Conservation (phyloP, 2,113 vertebrate species). For the Macroglossus sobrinus region DNA sequence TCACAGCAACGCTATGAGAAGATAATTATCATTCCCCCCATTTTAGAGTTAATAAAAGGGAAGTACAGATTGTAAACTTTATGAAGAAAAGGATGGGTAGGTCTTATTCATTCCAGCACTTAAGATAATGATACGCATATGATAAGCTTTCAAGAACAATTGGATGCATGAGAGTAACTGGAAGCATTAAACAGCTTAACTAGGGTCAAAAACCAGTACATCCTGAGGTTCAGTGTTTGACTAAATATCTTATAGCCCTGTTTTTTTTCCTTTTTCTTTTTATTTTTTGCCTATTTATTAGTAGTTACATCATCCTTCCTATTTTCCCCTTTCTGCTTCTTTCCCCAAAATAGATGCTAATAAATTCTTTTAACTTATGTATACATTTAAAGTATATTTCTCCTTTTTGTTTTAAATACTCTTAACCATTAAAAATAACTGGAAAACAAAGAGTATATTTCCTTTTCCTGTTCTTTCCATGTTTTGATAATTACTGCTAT, state of each 20-base stretch:
- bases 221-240: not conserved
- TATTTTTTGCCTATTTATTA: not conserved
- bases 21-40: constrained; percentile 30
- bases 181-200: not conserved
- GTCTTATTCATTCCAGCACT: not conserved
- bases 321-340: not conserved
- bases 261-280: not conserved
- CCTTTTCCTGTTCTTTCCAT: not conserved
- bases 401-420: not conserved
- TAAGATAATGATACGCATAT: not conserved
- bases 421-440: constrained; percentile 31
- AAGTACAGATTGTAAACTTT: not conserved
- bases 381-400: not conserved
- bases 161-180: not conserved
- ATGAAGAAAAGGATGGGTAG: not conserved
- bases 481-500: constrained; percentile 50
- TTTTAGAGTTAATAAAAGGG: not conserved
- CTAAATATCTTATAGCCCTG: not conserved
- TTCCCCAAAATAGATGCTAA: not conserved
- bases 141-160: not conserved
- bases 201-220: not conserved
- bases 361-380: not conserved
- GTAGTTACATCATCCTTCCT: not conserved
- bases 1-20: not conserved
- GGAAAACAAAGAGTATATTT: not conserved